Base-by-base conservation (phyloP, 2,888 invertebrate genomes). In the Nasonovia ribisnigri region DNA sequence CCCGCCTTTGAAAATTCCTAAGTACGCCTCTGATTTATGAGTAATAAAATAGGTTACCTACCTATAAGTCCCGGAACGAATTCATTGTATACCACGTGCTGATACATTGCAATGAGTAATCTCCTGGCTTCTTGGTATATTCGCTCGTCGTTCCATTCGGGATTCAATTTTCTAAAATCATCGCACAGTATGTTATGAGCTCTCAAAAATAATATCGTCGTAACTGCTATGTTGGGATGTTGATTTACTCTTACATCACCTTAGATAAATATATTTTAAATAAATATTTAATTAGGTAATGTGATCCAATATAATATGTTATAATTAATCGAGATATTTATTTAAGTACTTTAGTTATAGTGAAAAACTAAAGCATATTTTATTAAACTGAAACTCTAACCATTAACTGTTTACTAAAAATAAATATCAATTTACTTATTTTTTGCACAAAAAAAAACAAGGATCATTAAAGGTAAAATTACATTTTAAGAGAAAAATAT, bases 121-220 rank as follows among this genome's bases (percentile, higher is more conserved):
- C 97, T 96, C 91, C 98, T 96, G 0, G 97, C 96, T 95, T 98
- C 98, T 95, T 97, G 96, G 95, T 97, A 98, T 1, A 98, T 95
- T 1, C 96, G 96, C 94, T 98, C 97, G 95, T 98, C 98, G 42
- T 96, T 96, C 97, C 97, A 98, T 57, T 96, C 96, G 0, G 97
- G 97, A 96, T 98, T 98, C 6, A 98, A 95, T 1, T 95, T 95
- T 0, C 96, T 95, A 29, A 98, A 95, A 4, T 96, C 96, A 1
- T 96, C 95, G 0, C 98, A 98, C 3, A 98, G 95, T 0, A 97
- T 96, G 95, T 98, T 98, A 95, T 98, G 98, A 95, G 98, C 98
- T 51, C 98, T 96, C 43, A 97, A 96, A 95, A 97, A 97, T 16
- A 98, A 95, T 0, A 97, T 97, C 95, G 98, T 98, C 0, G 98